These are phyloP conservation scores for Platalea minor DNA, from an alignment of 2,797 vertebrate species.

Conservation along the genomic window DNA sequence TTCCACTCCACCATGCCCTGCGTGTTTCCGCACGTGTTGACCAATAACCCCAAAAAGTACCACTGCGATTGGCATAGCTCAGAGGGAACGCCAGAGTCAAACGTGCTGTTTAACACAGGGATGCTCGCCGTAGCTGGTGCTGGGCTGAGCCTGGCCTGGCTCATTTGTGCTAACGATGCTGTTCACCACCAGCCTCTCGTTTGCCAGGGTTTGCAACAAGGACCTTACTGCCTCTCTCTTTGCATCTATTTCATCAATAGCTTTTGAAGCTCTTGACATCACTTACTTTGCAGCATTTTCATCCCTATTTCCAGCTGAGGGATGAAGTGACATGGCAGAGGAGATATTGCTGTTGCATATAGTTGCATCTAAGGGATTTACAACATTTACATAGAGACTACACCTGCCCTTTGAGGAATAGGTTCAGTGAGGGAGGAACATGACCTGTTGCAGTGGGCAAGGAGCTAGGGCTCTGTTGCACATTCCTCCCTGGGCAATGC, in stretches of 20 bases:
- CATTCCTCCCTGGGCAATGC: background rate
- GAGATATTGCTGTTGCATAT: background rate
- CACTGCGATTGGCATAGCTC: background rate
- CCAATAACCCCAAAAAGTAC: background rate
- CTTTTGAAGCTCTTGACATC: background rate
- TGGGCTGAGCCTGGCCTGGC: background rate
- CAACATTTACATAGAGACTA: background rate
- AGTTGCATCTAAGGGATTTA: background rate
- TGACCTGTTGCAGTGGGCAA: background rate
- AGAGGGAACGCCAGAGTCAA: background rate
- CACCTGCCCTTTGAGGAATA: background rate
- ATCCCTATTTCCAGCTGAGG: background rate
- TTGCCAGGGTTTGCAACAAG: background rate
- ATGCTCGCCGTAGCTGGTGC: background rate
- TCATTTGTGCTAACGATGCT: background rate
- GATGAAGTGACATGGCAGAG: background rate
- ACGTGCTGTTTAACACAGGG: rapidly evolving
- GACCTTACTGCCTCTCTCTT: background rate
- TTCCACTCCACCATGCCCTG: rapidly evolving
- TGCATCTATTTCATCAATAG: background rate
- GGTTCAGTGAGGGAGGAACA: background rate
- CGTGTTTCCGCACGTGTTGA: rapidly evolving
- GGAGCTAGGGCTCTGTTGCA: background rate
- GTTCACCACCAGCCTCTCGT: background rate
- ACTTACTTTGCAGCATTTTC: background rate